Percentiles rank a stretch among this genome's conserved stretches.
phyloP scores from a whole-genome alignment of 2,797 vertebrate species.

The Phaenicophaeus curvirostris region DNA sequence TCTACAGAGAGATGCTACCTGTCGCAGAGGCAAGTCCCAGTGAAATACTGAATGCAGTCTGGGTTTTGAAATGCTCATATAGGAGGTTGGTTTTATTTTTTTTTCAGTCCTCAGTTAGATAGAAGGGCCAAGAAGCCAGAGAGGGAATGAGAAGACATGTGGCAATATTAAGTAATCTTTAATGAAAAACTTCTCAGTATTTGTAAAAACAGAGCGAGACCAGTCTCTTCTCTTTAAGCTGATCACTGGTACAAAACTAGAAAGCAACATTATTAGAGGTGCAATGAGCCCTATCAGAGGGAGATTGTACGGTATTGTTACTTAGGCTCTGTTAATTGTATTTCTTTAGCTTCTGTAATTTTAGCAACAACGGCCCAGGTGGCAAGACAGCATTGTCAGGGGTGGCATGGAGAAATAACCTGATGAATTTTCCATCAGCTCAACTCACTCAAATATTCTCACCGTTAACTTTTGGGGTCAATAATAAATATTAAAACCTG shows the following conservation, averaged over 20 bases:
- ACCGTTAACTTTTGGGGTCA: slow-evolving; percentile 25
- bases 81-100: not conserved
- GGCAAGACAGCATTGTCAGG: not conserved
- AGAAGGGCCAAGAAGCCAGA: slow-evolving; percentile 22
- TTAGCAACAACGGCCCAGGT: slow-evolving; percentile 53
- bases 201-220: not conserved
- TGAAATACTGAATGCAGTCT: not conserved
- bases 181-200: not conserved
- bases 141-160: not conserved
- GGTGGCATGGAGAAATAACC: slow-evolving; percentile 34
- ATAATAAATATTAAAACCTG: slow-evolving; percentile 67
- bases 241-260: not conserved
- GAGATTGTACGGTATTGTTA: fast-evolving
- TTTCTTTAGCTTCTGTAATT: slow-evolving; percentile 25
- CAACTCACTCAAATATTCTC: slow-evolving; percentile 19
- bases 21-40: slow-evolving; percentile 37
- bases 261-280: not conserved
- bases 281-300: not conserved
- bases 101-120: not conserved
- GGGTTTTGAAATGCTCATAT: not conserved
- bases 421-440: slow-evolving; percentile 48
- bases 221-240: not conserved
- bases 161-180: not conserved
- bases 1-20: slow-evolving; percentile 58
- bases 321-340: not conserved